Percentiles rank a stretch among this genome's conserved stretches.
Conservation (phyloP, 2,797 vertebrate genomes). For the Bufotes viridis region DNA sequence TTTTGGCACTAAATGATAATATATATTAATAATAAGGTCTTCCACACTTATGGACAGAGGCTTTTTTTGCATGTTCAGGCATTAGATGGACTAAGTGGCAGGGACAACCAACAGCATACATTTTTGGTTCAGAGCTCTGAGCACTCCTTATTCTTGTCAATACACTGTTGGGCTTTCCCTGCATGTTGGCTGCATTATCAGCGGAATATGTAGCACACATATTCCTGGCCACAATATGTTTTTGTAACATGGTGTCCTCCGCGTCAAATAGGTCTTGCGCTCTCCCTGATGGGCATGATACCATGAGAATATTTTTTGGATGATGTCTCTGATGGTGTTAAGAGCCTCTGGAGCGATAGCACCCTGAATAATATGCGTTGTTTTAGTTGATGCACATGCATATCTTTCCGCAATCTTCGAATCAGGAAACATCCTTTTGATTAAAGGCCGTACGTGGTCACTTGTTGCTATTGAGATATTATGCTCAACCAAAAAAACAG, state of each 20-base stretch:
- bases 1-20: no score
- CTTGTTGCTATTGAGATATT: no score
- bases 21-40: conserved; percentile 12
- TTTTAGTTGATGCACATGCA: background rate
- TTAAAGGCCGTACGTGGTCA: no score
- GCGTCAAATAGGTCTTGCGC: conserved; percentile 7
- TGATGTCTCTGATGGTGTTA: background rate
- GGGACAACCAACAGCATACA: background rate
- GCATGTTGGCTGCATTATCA: conserved; percentile 28
- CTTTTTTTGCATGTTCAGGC: no score
- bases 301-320: conserved; percentile 14
- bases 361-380: no score
- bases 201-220: conserved; percentile 6
- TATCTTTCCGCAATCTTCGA: conserved; percentile 28
- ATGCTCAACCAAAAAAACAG: no score
- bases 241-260: background rate
- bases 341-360: background rate
- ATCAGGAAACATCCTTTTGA: conserved; percentile 17
- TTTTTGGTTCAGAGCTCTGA: background rate
- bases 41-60: background rate
- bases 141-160: background rate
- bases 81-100: no score
- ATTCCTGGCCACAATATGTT: background rate
- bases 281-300: background rate
- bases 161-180: background rate